phyloP scores from a whole-genome alignment of 2,888 invertebrate genomes.

The Melipona bicolor region DNA sequence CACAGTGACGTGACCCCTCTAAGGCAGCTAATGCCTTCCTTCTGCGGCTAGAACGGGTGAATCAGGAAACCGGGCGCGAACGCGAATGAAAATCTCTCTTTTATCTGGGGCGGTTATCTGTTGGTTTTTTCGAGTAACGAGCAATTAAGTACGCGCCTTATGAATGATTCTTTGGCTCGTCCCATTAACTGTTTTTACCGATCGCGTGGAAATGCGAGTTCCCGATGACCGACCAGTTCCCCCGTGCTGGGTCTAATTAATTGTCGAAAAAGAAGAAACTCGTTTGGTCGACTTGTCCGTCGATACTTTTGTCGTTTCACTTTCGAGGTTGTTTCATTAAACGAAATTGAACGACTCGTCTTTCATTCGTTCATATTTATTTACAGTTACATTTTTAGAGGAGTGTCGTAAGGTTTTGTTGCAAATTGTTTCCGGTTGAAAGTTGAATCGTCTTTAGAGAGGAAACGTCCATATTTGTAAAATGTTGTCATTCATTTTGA shows the following conservation, averaged over 20 bases:
- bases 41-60: neutral
- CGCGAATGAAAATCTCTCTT: neutral
- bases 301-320: neutral
- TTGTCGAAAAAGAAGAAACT: neutral
- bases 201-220: neutral
- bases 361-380: neutral
- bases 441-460: neutral
- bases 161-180: constrained; percentile 15
- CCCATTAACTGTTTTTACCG: neutral
- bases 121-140: neutral
- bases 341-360: neutral
- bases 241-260: neutral
- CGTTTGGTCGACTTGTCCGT: neutral
- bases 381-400: neutral
- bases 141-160: constrained; percentile 20
- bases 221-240: neutral
- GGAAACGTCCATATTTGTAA: too few species aligned
- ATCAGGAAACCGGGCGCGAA: neutral
- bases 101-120: neutral
- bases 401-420: neutral
- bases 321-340: neutral
- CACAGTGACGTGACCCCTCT: constrained; percentile 10
- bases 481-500: too few species aligned
- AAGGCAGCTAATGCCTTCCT: constrained; percentile 4
- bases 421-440: neutral